A percentile compares a stretch with the other conserved stretches of the same genome.
These are phyloP conservation scores for Actinia tenebrosa DNA, from an alignment of 64 coral and sea anemone species.

Conservation along the genomic window DNA sequence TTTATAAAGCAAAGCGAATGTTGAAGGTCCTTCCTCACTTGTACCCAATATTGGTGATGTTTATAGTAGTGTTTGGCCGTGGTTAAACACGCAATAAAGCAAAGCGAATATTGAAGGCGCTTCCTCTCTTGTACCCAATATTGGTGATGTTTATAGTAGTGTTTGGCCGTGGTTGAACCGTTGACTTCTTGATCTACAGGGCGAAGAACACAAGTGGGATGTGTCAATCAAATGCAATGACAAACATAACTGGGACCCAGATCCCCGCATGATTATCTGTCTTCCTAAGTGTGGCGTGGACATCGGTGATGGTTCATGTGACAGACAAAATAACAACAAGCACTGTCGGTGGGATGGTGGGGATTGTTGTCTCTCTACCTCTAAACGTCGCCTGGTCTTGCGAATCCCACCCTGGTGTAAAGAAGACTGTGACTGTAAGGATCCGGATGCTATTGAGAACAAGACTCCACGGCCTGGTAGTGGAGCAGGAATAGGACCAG, in stretches of 20 bases:
- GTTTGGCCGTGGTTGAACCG: not conserved
- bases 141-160: too few relatives aligned
- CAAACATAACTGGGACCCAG: constrained; percentile 68
- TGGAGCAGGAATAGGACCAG: not conserved
- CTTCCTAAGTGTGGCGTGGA: constrained; percentile 23
- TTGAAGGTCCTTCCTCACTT: too few relatives aligned
- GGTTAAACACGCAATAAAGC: too few relatives aligned
- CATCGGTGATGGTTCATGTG: constrained; percentile 58
- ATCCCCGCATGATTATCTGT: constrained; percentile 56
- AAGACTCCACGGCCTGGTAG: not conserved
- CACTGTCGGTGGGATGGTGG: constrained; percentile 89
- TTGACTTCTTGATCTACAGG: constrained; percentile 5
- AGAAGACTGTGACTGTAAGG: constrained; percentile 42
- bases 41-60: too few relatives aligned
- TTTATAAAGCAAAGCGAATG: too few relatives aligned
- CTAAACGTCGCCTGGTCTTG: not conserved
- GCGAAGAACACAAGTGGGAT: constrained; percentile 27
- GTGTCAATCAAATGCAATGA: constrained; percentile 48
- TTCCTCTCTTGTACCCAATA: too few relatives aligned
- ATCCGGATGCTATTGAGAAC: constrained; percentile 62
- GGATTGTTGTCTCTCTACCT: constrained; percentile 71
- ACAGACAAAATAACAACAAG: constrained; percentile 56
- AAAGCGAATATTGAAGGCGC: too few relatives aligned
- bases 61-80: too few relatives aligned
- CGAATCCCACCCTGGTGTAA: not conserved